Base-by-base conservation (phyloP, 2,797 vertebrate genomes). In the Oreortyx pictus region DNA sequence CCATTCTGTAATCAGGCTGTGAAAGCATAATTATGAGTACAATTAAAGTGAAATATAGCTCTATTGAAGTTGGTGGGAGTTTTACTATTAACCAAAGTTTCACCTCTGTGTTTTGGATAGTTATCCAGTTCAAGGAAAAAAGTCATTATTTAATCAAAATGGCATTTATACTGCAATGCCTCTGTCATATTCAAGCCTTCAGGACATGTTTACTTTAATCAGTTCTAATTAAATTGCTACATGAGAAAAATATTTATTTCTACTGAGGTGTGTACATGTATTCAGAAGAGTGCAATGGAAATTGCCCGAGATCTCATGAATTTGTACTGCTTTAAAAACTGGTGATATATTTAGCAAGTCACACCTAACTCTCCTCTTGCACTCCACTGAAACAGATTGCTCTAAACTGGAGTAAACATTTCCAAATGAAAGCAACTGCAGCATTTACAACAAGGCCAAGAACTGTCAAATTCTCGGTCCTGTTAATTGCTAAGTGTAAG, bases 41-140 rank as follows among this genome's bases (percentile, higher is more conserved):
- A 56, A 86, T 95, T 94, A 92, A 57, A 52, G 79, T 95, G 90
- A 96, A 94, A 94, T 94, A 94, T 70, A 83, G 84, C 73, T 82
- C 92, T 87, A 95, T 92, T 94, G 92, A 95, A 94, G 50, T n/a
- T 66, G 62, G n/a, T 86, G 54, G 39, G 89, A 92, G 92, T 79
- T 95, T 89, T 88, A 81, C 83, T 87, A 93, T 92, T 93, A 96
- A 93, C 90, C 81, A 39, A 91, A 88, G 47, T 86, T 94, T 92
- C 64, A 78, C 64, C 73, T 66, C 59, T 37, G 23, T 90, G 76
- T 92, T 94, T 88, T 91, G 70, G 66, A 47, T 89, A 88, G 73
- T 70, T 89, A 86, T 12, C 59, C 75, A 47, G 49, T 80, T 94
- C 68, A 90, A 90, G 93, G 65, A 92, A 91, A 93, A 68, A 75